Percentiles rank a stretch among this genome's conserved stretches.
These are phyloP conservation scores for Malurus alboscapulatus DNA, from an alignment of 2,113 vertebrate species.

Conservation along the genomic window DNA sequence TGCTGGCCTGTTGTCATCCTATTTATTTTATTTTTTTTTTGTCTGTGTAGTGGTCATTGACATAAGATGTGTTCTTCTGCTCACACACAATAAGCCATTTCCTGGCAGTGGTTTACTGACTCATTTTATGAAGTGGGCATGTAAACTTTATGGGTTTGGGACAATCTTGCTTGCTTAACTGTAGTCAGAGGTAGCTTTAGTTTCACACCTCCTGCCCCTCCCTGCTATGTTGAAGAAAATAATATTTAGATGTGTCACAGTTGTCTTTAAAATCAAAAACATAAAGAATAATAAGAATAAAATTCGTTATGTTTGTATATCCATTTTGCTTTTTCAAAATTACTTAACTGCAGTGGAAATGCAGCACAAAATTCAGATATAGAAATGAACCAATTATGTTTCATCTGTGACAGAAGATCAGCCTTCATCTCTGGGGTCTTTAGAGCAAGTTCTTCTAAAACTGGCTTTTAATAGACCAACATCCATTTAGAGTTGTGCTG, in stretches of 20 bases:
- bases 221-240: neutral
- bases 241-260: neutral
- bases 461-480: neutral
- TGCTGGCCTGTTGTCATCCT: neutral
- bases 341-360: neutral
- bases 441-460: neutral
- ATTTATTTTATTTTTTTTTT: neutral
- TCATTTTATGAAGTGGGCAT: neutral
- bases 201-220: neutral
- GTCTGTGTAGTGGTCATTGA: neutral
- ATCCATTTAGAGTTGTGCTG: neutral
- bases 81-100: slow-evolving; percentile 12
- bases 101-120: slow-evolving; percentile 44
- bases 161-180: neutral
- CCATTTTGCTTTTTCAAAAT: neutral
- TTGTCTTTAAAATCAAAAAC: neutral
- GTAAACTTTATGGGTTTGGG: neutral
- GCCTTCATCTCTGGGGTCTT: neutral
- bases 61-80: neutral
- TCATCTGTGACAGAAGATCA: neutral
- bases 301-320: neutral
- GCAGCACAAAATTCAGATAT: neutral
- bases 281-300: neutral
- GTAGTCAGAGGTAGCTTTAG: neutral
- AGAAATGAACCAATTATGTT: neutral